These are phyloP conservation scores for Drosophila kambysellisi DNA, from an alignment of 2,888 invertebrate species.

Conservation along the genomic window DNA sequence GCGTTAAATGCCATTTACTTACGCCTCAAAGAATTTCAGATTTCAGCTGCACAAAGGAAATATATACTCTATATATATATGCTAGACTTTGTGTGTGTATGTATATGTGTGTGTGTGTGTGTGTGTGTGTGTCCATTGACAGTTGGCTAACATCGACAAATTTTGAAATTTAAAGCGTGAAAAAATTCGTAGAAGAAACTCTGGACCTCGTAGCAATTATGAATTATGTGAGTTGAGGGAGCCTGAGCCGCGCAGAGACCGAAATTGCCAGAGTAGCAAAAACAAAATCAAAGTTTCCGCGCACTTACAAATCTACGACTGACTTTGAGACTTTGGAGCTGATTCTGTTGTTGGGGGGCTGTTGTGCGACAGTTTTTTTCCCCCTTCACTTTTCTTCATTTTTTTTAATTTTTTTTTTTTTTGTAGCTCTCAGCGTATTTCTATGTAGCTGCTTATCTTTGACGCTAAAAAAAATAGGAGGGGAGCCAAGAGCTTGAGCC, in stretches of 20 bases:
- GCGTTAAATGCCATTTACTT: constrained; percentile 83
- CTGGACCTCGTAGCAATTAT: constrained; percentile 44
- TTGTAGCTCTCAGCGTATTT: constrained; percentile 58
- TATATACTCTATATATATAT: background rate
- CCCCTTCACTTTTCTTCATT: background rate
- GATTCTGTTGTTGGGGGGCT: constrained; percentile 24
- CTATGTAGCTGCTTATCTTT: constrained; percentile 58
- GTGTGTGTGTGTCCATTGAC: constrained; percentile 49
- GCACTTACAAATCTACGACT: constrained; percentile 25
- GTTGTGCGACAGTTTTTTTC: constrained; percentile 37
- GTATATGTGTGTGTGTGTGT: constrained; percentile 26
- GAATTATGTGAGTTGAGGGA: constrained; percentile 26
- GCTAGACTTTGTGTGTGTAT: constrained; percentile 13
- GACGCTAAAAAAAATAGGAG: constrained; percentile 21
- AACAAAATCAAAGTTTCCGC: constrained; percentile 56
- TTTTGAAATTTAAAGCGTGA: constrained; percentile 75
- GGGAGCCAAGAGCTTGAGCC: constrained; percentile 29
- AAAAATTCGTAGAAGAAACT: constrained; percentile 65
- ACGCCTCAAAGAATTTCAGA: constrained; percentile 74
- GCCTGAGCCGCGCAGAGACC: constrained; percentile 5
- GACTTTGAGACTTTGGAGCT: constrained; percentile 16
- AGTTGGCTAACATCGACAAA: constrained; percentile 75
- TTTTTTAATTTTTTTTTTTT: constrained; percentile 12
- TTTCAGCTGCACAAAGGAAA: constrained; percentile 32
- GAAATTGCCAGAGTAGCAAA: constrained; percentile 68